Base-by-base conservation (phyloP, 2,113 vertebrate species). In the Eonycteris spelaea region DNA sequence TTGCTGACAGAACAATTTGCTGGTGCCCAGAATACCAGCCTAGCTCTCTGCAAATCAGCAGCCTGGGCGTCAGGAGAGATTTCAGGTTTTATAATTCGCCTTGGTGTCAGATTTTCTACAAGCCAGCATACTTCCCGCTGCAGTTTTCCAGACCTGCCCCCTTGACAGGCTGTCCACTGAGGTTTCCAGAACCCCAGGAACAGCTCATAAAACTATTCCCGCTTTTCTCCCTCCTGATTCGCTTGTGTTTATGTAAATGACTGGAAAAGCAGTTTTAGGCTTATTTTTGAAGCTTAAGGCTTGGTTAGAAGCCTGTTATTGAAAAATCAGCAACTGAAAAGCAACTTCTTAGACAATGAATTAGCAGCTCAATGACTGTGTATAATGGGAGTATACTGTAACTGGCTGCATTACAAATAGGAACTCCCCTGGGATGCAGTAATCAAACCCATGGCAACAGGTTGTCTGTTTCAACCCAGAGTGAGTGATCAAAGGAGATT, bases 281-380 rank as follows among this genome's bases (percentile, higher is more conserved):
- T 98, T 98, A 98, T 98, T 98, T 98, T 97, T 78, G 97, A 89
- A 98, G 98, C 98, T 99, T 98, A 99, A 98, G 97, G 97, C 98
- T 98, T 98, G 98, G 1, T 94, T 96, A 93, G 98, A 98, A 98
- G 98, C 97, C 98, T 98, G 96, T 98, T 98, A 98, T 98, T 98
- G 98, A 98, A 98, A 98, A 98, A 98, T 98, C 98, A 98, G 98
- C 98, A 98, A 98, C 97, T 96, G 98, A 98, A 98, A 98, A 98
- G 98, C 98, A 98, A 98, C 98, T 98, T 98, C 96, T 94, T 97
- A 98, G 98, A 96, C 94, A 22, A 97, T 90, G 98, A 98, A 98
- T 98, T 98, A 99, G 97, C 97, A 95, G 94, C 98, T 98, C 94
- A 38, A 65, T 78, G 97, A 93, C 96, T 90, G 71, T 18, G 5